These are phyloP conservation scores for Mythimna vitellina DNA, from an alignment of 2,888 invertebrate species.

Conservation along the genomic window DNA sequence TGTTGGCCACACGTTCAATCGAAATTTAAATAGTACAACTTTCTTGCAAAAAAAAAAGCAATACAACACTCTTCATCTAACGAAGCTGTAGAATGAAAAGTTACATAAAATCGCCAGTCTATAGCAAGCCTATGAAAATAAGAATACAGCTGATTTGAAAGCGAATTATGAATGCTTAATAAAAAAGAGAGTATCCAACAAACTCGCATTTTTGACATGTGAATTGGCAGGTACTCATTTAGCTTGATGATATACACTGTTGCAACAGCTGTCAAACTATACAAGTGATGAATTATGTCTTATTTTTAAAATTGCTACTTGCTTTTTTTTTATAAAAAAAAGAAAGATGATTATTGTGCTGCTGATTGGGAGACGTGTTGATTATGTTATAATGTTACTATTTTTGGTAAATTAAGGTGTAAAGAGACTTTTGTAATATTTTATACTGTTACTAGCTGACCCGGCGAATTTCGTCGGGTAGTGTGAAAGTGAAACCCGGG, in stretches of 20 bases:
- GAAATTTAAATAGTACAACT: not conserved
- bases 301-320: slow-evolving; percentile 37
- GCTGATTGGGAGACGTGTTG: not conserved
- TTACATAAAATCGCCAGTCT: slow-evolving; percentile 6
- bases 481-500: too few species aligned
- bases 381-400: not conserved
- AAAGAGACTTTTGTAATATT: not conserved
- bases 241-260: slow-evolving; percentile 34
- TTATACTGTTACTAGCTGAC: too few species aligned
- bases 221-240: slow-evolving; percentile 58
- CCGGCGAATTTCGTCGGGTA: too few species aligned
- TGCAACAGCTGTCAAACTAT: slow-evolving; percentile 36
- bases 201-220: slow-evolving; percentile 43
- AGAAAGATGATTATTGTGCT: not conserved
- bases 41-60: not conserved
- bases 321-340: not conserved
- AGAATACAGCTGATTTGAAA: slow-evolving; percentile 58
- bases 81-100: not conserved
- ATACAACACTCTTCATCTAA: too few species aligned
- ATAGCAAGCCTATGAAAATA: slow-evolving; percentile 14
- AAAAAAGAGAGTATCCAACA: slow-evolving; percentile 60
- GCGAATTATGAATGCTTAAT: slow-evolving; percentile 56
- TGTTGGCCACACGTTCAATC: not conserved
- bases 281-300: slow-evolving; percentile 39
- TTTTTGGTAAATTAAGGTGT: not conserved